Percentiles rank a stretch among this genome's conserved stretches.
These are phyloP conservation scores for Corythornis vintsioides DNA, from an alignment of 2,113 vertebrate genomes.

Conservation along the genomic window DNA sequence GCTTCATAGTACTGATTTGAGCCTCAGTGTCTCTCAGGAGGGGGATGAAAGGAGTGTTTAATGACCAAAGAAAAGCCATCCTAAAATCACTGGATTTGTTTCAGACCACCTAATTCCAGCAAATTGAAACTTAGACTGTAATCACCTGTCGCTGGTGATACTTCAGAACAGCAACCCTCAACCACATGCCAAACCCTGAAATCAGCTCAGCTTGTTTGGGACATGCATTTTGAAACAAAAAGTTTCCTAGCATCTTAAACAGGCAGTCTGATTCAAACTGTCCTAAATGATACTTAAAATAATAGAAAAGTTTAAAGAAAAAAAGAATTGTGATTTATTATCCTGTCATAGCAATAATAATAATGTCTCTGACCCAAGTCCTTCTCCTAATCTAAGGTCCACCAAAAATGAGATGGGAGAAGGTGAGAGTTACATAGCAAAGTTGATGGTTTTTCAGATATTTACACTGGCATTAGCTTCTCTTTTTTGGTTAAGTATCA, in stretches of 20 bases:
- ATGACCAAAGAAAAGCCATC: not conserved
- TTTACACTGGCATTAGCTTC: not conserved
- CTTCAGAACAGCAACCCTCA: not conserved
- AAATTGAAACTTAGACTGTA: not conserved
- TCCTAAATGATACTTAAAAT: not conserved
- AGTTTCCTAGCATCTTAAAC: not conserved
- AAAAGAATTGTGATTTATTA: not conserved
- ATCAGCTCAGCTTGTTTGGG: not conserved
- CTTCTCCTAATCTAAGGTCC: not conserved
- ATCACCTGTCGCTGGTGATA: not conserved
- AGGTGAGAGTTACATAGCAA: not conserved
- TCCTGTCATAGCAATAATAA: not conserved
- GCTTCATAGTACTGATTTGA: not conserved
- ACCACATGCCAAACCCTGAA: not conserved
- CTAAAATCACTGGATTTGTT: not conserved
- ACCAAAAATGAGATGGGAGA: not conserved
- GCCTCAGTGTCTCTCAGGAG: not conserved
- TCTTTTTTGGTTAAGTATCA: not conserved
- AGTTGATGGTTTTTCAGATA: not conserved
- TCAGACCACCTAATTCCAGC: not conserved
- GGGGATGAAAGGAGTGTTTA: accelerated
- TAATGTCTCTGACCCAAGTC: not conserved
- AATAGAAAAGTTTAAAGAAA: not conserved
- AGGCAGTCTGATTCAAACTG: not conserved
- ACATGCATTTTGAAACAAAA: not conserved